A percentile compares a stretch with the other conserved stretches of the same genome.
phyloP scores from a whole-genome alignment of 1,140 invertebrate species.

The Odontomachus brunneus region DNA sequence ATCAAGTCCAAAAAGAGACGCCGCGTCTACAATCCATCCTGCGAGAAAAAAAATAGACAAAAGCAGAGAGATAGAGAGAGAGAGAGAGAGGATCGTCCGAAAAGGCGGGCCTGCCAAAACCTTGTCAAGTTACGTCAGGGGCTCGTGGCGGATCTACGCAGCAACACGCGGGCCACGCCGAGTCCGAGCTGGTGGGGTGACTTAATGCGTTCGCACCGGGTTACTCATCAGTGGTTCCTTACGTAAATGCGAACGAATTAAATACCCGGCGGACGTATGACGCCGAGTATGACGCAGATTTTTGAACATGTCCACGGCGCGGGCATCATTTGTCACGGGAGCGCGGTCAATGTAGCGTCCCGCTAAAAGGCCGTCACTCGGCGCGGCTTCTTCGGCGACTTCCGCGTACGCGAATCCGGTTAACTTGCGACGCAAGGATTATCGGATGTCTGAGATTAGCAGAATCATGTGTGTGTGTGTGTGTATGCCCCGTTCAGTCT shows the following conservation, averaged over 20 bases:
- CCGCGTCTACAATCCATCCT: constrained; percentile 53
- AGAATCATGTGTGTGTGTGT: no score
- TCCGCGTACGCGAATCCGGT: not conserved
- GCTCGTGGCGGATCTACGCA: constrained; percentile 43
- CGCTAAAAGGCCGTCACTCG: not conserved
- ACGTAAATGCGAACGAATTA: constrained; percentile 59
- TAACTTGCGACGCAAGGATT: not conserved
- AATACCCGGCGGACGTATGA: constrained; percentile 29
- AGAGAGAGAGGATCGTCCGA: not conserved
- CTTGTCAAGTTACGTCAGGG: constrained; percentile 66
- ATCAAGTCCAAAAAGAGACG: constrained; percentile 41
- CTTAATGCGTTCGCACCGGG: constrained; percentile 24
- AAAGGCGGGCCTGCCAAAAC: constrained; percentile 62
- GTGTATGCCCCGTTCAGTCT: no score
- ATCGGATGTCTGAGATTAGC: no score
- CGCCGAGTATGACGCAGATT: constrained; percentile 47
- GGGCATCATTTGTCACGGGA: constrained; percentile 12
- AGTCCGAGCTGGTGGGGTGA: not conserved
- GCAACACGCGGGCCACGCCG: constrained; percentile 2
- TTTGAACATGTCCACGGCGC: constrained; percentile 3
- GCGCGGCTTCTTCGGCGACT: constrained; percentile 7
- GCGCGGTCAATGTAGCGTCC: constrained; percentile 11
- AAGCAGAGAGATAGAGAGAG: no score
- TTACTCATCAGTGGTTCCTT: constrained; percentile 52
- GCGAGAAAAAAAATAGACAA: not conserved